Evolutionary conservation across 2,797 vertebrate genomes (phyloP).

Genomic region (Mormyrops attenuatus): DNA sequence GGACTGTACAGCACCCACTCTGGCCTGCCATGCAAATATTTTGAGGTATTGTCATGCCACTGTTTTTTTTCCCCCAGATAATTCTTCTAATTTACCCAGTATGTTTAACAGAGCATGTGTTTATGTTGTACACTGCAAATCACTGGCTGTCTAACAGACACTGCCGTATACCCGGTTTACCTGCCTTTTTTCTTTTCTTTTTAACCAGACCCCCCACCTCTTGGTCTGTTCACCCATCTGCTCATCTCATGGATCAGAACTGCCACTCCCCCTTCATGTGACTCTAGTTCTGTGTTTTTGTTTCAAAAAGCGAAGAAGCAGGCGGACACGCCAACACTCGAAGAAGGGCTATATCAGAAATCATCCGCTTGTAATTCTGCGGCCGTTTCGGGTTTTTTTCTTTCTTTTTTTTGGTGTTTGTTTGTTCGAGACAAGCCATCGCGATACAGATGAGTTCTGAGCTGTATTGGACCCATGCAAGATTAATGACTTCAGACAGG

Average conservation of each 20-base stretch:
- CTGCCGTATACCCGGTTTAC: background rate
- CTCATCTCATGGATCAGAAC: background rate
- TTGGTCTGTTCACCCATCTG: background rate
- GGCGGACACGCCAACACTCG: conserved; percentile 38
- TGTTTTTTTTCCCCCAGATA: background rate
- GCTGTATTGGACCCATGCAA: conserved; percentile 49
- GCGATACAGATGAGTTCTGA: conserved; percentile 52
- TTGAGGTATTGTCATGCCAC: background rate
- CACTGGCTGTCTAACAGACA: background rate
- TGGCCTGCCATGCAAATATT: background rate
- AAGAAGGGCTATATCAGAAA: conserved; percentile 50
- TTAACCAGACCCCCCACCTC: background rate
- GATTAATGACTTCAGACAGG: conserved; percentile 70
- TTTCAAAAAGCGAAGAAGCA: background rate
- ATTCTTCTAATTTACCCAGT: background rate
- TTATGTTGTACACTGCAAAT: background rate
- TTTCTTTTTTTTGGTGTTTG: conserved; percentile 15
- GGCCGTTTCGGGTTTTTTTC: conserved; percentile 16
- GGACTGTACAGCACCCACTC: background rate
- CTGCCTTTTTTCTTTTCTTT: background rate
- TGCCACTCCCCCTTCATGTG: too few relatives aligned
- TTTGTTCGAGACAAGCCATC: conserved; percentile 33
- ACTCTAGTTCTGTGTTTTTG: background rate
- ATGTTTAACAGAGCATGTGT: background rate
- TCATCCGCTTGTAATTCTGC: conserved; percentile 55